Evolutionary conservation across 1,140 invertebrate genomes (phyloP), one percentile per base, ranked within the genome.

Genomic region (Ostrea denselamellosa): DNA sequence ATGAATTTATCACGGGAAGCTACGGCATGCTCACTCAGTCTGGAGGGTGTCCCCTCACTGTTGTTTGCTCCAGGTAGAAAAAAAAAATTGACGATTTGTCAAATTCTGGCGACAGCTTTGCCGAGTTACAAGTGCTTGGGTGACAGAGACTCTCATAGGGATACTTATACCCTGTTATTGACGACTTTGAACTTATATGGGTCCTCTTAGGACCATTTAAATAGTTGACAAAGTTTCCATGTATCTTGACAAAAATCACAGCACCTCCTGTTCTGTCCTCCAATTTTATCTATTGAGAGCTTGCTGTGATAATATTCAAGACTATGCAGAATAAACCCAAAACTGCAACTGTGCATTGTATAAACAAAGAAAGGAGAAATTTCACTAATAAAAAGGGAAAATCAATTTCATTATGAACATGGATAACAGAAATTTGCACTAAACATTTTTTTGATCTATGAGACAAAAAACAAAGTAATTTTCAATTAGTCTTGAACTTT

Each of bases 21-120:
- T 12, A 10, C 8, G 68, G 68, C 12, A 71, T 22, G 10, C 68
- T 28, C 22, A 8, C 8, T 8, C 12, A 17, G 56, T 58, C 68
- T 71, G 68, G 28, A 71, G 68, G 68, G 68, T 71, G 68, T 8
- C 68, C 22, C 68, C 22, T 71, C 68, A 28, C 68, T 28, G 14
- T 71, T 71, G 68, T 71, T 71, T 71, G 68, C 68, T 71, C 68
- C 22, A 25, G 68, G 68, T 71, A 71, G 68, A 34, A 34, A 71
- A 71, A 71, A 44, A 71, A 28, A 71, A n/a, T 71, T 71, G 68
- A 71, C 68, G 68, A 71, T 71, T 71, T 71, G 68, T 71, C 68
- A 71, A 71, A 71, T 71, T 71, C 68, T 34, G 68, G 68, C 68
- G 68, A 71, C 68, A 71, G 68, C 68, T 71, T 71, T 71, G 68